Conservation (phyloP, 2,113 vertebrate genomes). For the Cacatua alba region DNA sequence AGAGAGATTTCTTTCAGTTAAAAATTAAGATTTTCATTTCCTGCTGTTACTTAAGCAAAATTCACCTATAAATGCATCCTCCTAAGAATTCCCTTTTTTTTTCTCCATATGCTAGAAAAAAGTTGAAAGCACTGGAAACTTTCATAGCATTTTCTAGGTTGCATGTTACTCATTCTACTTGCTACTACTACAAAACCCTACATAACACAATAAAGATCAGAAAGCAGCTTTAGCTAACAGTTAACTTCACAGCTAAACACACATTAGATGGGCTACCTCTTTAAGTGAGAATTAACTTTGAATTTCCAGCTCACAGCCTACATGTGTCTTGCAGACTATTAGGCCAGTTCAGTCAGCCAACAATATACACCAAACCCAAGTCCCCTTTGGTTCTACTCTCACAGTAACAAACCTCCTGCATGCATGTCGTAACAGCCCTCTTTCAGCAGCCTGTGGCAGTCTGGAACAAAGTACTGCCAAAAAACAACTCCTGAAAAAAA, state of each 20-base stretch:
- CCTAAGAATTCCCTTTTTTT: neutral
- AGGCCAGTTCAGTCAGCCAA: neutral
- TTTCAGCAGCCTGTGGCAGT: neutral
- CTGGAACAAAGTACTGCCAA: neutral
- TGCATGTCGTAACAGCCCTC: fast-evolving
- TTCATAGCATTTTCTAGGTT: neutral
- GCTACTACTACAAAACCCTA: neutral
- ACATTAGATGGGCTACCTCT: neutral
- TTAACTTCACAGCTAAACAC: too few species aligned
- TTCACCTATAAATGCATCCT: neutral
- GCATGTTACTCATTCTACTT: neutral
- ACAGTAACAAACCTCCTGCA: neutral
- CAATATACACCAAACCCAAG: neutral
- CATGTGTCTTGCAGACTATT: neutral
- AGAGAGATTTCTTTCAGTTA: neutral
- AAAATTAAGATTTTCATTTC: neutral
- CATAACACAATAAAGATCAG: neutral
- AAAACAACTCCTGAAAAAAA: neutral
- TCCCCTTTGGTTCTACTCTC: neutral
- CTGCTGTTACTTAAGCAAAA: neutral
- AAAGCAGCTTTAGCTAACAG: neutral
- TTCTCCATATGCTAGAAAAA: neutral
- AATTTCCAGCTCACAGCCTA: neutral
- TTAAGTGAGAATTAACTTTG: neutral
- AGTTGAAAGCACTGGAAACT: neutral